These are phyloP conservation scores for Clarias macrocephalus DNA, from an alignment of 2,113 vertebrate species.

Conservation along the genomic window DNA sequence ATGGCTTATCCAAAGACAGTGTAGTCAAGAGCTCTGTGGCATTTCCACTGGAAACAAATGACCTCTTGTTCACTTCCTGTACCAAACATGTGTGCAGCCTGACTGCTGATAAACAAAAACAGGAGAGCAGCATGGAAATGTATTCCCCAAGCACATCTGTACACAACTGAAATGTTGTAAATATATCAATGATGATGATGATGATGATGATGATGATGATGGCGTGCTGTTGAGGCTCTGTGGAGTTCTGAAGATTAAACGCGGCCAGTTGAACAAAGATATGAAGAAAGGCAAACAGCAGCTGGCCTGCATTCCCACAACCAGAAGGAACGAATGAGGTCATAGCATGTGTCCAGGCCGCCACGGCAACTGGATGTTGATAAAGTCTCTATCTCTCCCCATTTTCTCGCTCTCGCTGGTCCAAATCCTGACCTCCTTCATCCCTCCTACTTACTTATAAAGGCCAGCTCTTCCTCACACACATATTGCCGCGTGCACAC, in stretches of 20 bases:
- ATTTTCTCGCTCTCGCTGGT: not conserved
- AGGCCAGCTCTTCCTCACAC: not conserved
- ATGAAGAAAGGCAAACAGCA: slow-evolving; percentile 63
- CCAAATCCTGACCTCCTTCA: slow-evolving; percentile 19
- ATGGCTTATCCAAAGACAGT: not conserved
- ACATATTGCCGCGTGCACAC: not conserved
- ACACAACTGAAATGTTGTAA: slow-evolving; percentile 2
- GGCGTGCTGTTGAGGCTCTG: not conserved
- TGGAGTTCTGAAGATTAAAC: slow-evolving; percentile 29
- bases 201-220: slow-evolving; percentile 43
- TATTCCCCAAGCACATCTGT: slow-evolving; percentile 23
- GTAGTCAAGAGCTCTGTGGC: slow-evolving; percentile 25
- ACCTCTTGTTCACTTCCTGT: slow-evolving; percentile 48
- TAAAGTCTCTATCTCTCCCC: slow-evolving; percentile 11
- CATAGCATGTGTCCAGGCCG: slow-evolving; percentile 55
- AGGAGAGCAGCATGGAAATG: not conserved
- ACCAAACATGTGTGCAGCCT: slow-evolving; percentile 20
- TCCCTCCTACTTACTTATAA: slow-evolving; percentile 1
- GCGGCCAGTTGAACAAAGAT: slow-evolving; percentile 9
- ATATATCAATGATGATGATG: slow-evolving; percentile 1
- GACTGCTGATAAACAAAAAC: slow-evolving; percentile 31
- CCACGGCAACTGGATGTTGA: slow-evolving; percentile 53
- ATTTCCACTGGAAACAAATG: slow-evolving; percentile 40
- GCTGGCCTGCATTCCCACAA: slow-evolving; percentile 63
- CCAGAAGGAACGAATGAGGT: slow-evolving; percentile 62